Conservation (phyloP, 2,888 invertebrate species). For the Neoscelio sp. region DNA sequence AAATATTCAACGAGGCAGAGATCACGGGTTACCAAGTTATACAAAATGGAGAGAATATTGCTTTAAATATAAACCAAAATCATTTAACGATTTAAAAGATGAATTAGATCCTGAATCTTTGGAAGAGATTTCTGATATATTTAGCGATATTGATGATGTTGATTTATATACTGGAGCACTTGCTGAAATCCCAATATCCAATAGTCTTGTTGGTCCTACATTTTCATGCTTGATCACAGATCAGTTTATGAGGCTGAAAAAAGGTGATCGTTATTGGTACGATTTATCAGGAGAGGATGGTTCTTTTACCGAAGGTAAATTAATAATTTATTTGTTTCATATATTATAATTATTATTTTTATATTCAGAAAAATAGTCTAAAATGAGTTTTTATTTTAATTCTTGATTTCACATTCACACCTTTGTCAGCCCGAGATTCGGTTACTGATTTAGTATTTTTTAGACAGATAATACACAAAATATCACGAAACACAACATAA, state of each 20-base stretch:
- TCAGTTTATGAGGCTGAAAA: conserved; percentile 92
- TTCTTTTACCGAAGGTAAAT: conserved; percentile 87
- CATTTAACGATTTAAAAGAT: conserved; percentile 87
- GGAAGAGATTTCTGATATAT: conserved; percentile 86
- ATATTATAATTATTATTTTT: too few relatives aligned
- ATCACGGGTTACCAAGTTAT: conserved; percentile 94
- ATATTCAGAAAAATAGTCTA: too few relatives aligned
- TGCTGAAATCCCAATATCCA: conserved; percentile 89
- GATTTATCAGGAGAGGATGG: conserved; percentile 88
- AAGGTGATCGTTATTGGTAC: conserved; percentile 95
- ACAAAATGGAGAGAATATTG: conserved; percentile 91
- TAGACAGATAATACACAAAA: too few relatives aligned
- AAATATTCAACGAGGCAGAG: conserved; percentile 94
- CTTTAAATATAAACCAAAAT: conserved; percentile 86
- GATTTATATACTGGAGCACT: conserved; percentile 95
- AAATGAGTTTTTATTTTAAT: too few relatives aligned
- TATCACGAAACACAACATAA: too few relatives aligned
- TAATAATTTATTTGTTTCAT: neutral
- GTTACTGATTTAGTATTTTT: too few relatives aligned
- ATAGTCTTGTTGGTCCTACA: conserved; percentile 92
- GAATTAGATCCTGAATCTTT: conserved; percentile 88
- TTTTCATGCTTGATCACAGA: conserved; percentile 93
- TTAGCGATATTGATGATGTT: conserved; percentile 91
- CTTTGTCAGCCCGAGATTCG: too few relatives aligned
- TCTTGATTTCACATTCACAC: too few relatives aligned